Evolutionary conservation across 92 coral and sea anemone species (phyloP).

Genomic region (Chrysogorgia sp.): DNA sequence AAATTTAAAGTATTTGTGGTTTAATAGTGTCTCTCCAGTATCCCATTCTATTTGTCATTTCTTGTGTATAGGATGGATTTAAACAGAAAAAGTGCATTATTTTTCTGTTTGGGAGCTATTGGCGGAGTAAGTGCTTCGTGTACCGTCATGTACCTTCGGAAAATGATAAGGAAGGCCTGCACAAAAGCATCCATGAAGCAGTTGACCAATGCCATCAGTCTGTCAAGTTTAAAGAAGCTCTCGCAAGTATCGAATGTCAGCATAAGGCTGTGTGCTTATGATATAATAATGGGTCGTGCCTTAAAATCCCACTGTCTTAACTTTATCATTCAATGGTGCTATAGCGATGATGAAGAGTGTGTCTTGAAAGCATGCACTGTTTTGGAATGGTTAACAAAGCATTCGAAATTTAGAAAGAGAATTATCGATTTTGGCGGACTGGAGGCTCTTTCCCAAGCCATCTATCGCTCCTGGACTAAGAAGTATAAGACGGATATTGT

Average conservation of each 20-base stretch:
- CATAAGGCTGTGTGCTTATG: slow-evolving; percentile 78
- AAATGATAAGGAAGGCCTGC: slow-evolving; percentile 72
- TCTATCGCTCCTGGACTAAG: slow-evolving; percentile 75
- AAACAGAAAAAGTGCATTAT: slow-evolving; percentile 5
- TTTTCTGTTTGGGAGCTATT: slow-evolving; percentile 15
- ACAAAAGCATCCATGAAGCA: slow-evolving; percentile 70
- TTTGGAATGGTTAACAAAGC: slow-evolving; percentile 74
- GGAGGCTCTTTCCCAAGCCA: slow-evolving; percentile 72
- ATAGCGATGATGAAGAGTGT: slow-evolving; percentile 64
- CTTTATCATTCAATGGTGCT: slow-evolving; percentile 71
- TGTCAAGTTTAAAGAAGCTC: slow-evolving; percentile 74
- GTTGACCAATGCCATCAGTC: slow-evolving; percentile 71
- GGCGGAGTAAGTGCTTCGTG: slow-evolving; percentile 78
- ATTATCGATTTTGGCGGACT: slow-evolving; percentile 67
- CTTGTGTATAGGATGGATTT: background rate
- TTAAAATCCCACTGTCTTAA: slow-evolving; percentile 70
- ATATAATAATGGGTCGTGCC: slow-evolving; percentile 75
- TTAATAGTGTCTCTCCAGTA: background rate
- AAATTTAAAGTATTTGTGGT: too few species aligned
- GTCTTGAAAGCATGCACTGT: slow-evolving; percentile 84
- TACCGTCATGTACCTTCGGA: slow-evolving; percentile 74
- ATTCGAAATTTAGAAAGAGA: slow-evolving; percentile 59
- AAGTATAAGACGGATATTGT: slow-evolving; percentile 64
- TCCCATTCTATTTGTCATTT: background rate
- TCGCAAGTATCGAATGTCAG: slow-evolving; percentile 82